Conservation (phyloP, 2,113 vertebrate species). For the Dasyurus viverrinus region DNA sequence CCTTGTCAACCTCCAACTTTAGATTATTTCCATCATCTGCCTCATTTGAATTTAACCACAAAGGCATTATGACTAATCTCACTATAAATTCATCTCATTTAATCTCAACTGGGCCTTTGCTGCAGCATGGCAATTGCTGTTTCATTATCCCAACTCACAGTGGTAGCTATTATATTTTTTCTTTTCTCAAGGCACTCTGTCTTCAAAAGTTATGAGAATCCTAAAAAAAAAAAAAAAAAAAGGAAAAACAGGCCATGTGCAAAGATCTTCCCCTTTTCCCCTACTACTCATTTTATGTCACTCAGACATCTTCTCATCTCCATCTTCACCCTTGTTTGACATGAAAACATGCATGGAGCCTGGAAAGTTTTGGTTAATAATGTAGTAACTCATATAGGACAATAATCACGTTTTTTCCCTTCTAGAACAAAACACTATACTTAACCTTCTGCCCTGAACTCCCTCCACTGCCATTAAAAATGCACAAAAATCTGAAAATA, state of each 20-base stretch:
- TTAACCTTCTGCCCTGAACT: no score
- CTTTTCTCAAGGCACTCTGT: background rate
- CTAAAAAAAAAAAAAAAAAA: background rate
- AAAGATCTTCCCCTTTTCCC: background rate
- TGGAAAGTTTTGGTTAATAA: background rate
- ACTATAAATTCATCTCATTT: background rate
- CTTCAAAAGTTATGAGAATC: background rate
- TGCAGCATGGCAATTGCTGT: background rate
- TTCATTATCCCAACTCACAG: background rate
- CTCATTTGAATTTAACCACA: background rate
- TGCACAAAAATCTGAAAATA: no score
- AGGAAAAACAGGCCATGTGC: background rate
- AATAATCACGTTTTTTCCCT: no score
- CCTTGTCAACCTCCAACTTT: no score
- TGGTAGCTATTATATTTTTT: fast-evolving
- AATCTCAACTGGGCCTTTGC: background rate
- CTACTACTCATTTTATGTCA: background rate
- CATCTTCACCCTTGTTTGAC: background rate
- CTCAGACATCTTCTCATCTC: background rate
- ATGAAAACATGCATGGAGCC: background rate
- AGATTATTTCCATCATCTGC: background rate
- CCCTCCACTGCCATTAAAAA: no score
- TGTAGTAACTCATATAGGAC: background rate
- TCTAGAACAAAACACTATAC: no score
- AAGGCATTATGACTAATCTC: background rate